phyloP scores from a whole-genome alignment of 1,140 invertebrate genomes.

The Euschistus heros region DNA sequence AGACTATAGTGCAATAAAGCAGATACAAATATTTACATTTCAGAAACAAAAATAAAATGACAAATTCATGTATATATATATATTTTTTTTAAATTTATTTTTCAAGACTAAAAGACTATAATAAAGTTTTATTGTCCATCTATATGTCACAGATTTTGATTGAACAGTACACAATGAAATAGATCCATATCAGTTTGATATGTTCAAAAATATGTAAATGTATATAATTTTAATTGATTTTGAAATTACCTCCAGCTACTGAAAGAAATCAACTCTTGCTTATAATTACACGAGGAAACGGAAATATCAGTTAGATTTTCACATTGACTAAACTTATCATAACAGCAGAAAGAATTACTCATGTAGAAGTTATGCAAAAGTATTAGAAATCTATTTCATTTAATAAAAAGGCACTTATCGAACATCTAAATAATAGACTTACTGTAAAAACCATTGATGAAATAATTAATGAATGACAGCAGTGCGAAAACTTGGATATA shows the following conservation, averaged over 20 bases:
- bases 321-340: constrained; percentile 3
- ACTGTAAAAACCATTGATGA: background rate
- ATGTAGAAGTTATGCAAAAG: constrained; percentile 8
- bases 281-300: background rate
- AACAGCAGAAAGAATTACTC: background rate
- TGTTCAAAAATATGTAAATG: background rate
- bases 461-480: constrained; percentile 5
- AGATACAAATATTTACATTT: constrained; percentile 1
- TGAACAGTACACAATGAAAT: background rate
- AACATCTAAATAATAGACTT: constrained; percentile 21
- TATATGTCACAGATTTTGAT: background rate
- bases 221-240: background rate
- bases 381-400: constrained; percentile 9
- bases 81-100: background rate
- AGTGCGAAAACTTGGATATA: constrained; percentile 6
- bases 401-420: constrained; percentile 21
- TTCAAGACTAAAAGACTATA: background rate
- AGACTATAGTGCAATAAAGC: constrained; percentile 7
- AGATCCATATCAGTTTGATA: background rate
- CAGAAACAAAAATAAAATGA: background rate
- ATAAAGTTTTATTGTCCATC: background rate
- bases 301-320: background rate
- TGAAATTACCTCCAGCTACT: background rate
- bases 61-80: background rate
- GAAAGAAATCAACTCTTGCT: background rate